Conservation (phyloP, 1,140 invertebrate genomes). For the Drosophila kurseongensis region DNA sequence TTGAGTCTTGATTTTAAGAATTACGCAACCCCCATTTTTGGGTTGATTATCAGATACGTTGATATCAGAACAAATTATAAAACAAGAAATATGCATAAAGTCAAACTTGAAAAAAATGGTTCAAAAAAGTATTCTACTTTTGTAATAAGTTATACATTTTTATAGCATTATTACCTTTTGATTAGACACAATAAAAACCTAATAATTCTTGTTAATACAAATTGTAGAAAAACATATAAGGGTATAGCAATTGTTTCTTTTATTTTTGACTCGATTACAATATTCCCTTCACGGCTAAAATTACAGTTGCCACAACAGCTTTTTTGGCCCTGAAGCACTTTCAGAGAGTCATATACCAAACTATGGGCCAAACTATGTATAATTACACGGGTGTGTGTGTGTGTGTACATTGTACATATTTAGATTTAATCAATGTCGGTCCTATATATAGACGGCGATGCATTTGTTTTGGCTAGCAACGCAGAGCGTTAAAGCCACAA, state of each 20-base stretch:
- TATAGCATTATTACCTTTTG: too few relatives aligned
- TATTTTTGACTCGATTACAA: too few relatives aligned
- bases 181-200: too few relatives aligned
- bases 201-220: too few relatives aligned
- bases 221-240: too few relatives aligned
- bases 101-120: too few relatives aligned
- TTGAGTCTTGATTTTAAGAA: neutral
- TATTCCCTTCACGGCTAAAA: neutral
- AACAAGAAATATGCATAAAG: too few relatives aligned
- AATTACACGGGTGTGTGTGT: neutral
- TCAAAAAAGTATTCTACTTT: too few relatives aligned
- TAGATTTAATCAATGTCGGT: constrained; percentile 31
- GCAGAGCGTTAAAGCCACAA: constrained; percentile 24
- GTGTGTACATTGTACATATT: constrained; percentile 7
- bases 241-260: too few relatives aligned
- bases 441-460: constrained; percentile 26
- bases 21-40: neutral
- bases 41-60: too few relatives aligned
- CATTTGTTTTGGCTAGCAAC: constrained; percentile 74
- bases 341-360: neutral
- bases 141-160: too few relatives aligned
- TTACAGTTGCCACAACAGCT: constrained; percentile 25
- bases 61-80: too few relatives aligned
- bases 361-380: neutral
- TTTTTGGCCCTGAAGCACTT: constrained; percentile 3